Conservation (phyloP, 2,797 vertebrate species). For the Mycteria americana region DNA sequence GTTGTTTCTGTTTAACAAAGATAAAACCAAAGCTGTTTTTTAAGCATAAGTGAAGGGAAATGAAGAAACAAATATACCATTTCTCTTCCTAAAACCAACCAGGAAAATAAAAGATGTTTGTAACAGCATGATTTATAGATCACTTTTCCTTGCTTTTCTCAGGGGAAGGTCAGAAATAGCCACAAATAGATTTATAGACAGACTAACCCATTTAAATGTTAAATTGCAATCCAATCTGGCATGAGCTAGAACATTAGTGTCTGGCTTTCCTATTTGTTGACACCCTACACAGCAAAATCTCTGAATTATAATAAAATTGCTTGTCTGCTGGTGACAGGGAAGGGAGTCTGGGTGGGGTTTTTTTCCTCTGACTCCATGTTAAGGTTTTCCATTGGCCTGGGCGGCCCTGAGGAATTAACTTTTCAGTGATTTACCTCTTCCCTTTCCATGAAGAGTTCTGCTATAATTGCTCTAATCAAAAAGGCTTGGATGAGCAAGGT, state of each 20-base stretch:
- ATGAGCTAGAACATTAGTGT: not conserved
- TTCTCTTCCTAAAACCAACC: not conserved
- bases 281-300: not conserved
- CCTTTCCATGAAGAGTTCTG: not conserved
- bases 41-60: not conserved
- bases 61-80: not conserved
- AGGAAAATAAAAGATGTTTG: not conserved
- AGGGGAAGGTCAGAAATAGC: not conserved
- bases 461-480: not conserved
- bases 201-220: conserved; percentile 14
- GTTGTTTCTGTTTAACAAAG: conserved; percentile 35
- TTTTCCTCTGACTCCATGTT: not conserved
- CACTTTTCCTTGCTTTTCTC: not conserved
- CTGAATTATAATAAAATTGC: not conserved
- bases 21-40: conserved; percentile 28
- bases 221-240: conserved; percentile 3
- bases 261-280: not conserved
- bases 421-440: not conserved
- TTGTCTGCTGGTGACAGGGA: not conserved
- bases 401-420: not conserved
- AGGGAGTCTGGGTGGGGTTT: not conserved
- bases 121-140: conserved; percentile 21
- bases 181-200: conserved; percentile 13
- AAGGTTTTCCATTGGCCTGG: not conserved
- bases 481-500: not conserved